phyloP scores from a whole-genome alignment of 1,140 invertebrate species.

The Zaprionus tsacasi region DNA sequence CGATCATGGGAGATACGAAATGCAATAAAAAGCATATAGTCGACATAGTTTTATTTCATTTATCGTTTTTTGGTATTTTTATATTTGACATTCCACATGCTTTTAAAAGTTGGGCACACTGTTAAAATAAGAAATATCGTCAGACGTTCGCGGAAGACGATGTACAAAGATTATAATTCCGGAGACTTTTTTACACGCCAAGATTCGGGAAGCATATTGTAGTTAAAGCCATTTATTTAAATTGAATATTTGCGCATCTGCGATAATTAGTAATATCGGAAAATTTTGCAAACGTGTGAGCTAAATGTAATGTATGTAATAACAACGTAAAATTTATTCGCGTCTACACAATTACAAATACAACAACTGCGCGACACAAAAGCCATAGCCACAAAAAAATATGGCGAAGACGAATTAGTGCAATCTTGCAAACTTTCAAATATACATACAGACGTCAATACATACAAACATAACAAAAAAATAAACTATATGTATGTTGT shows the following conservation, averaged over 20 bases:
- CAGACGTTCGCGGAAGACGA: conserved; percentile 55
- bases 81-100: conserved; percentile 21
- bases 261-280: conserved; percentile 2
- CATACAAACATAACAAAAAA: conserved; percentile 21
- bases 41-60: not conserved
- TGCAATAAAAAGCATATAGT: not conserved
- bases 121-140: conserved; percentile 39
- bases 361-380: conserved; percentile 39
- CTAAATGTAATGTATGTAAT: conserved; percentile 21
- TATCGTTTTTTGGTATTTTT: not conserved
- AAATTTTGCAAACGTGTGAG: conserved; percentile 10
- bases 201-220: conserved; percentile 47
- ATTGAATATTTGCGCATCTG: conserved; percentile 17
- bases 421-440: conserved; percentile 50
- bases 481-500: conserved; percentile 26
- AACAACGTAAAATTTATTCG: conserved; percentile 40
- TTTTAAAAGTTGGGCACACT: conserved; percentile 32
- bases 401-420: conserved; percentile 55
- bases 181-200: conserved; percentile 48
- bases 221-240: conserved; percentile 28
- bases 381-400: conserved; percentile 47
- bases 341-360: conserved; percentile 43
- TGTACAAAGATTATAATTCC: conserved; percentile 53
- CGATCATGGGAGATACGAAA: not conserved
- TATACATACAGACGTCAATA: conserved; percentile 19